Evolutionary conservation across 2,888 invertebrate species (phyloP).

Genomic region (Automeris io): DNA sequence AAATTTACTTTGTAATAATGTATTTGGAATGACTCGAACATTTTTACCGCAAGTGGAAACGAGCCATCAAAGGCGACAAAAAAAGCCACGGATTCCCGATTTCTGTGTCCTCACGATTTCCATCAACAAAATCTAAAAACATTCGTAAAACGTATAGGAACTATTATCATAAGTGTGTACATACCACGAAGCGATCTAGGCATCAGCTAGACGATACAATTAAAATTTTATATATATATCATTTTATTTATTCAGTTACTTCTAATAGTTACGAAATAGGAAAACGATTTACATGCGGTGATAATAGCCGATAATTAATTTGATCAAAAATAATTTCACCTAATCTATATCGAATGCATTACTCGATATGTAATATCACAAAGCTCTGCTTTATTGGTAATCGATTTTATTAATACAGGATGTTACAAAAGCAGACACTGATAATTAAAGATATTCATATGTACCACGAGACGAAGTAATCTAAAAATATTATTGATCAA

Average conservation of each 20-base stretch:
- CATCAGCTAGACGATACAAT: conserved; percentile 16
- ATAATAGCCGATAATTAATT: neutral
- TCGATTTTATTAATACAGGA: too few species aligned
- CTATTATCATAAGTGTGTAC: conserved; percentile 19
- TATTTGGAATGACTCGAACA: too few species aligned
- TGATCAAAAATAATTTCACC: neutral
- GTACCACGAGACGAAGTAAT: too few species aligned
- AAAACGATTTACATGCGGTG: conserved; percentile 11
- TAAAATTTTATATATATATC: conserved; percentile 13
- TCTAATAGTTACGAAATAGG: conserved; percentile 20
- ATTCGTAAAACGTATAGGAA: conserved; percentile 16
- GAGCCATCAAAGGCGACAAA: too few species aligned
- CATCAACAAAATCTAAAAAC: neutral
- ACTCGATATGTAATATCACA: too few species aligned
- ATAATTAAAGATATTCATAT: too few species aligned
- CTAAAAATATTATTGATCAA: too few species aligned
- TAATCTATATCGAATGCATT: too few species aligned
- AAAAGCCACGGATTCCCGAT: neutral
- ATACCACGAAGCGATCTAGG: conserved; percentile 19
- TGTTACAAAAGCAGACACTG: too few species aligned
- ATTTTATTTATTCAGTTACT: neutral
- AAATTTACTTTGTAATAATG: too few species aligned
- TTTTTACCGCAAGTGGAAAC: too few species aligned
- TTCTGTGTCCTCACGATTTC: neutral
- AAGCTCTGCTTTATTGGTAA: too few species aligned